Base-by-base conservation (phyloP, 1,140 invertebrate species). In the Neodiprion lecontei region DNA sequence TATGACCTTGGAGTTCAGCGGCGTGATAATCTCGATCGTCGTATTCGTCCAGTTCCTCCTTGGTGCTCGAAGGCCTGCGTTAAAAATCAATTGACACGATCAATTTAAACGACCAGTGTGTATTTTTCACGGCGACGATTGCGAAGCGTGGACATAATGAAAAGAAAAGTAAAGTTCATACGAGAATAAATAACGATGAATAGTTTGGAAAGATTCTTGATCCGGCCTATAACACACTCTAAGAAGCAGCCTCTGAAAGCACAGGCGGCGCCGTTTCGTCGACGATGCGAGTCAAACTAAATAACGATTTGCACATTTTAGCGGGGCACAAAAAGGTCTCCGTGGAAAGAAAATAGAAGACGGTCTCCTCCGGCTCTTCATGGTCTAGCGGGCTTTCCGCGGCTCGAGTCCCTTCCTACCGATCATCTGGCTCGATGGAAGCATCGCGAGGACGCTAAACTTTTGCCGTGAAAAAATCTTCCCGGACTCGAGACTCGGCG, bases 11-110 rank as follows among this genome's bases (percentile, higher is more conserved):
- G 70, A 79, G 79, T 79, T 88, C 87, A 4, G 87, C 87, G 40
- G 85, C 85, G 50, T 81, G 77, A 75, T 87, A 88, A 77, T 89
- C 87, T 21, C 80, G 83, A 79, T 87, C 86, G 47, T 72, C 76
- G 75, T 86, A 81, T 66, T 87, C 83, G 67, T 88, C 88, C 79
- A 85, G 83, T 50, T 80, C 61, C 76, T 88, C 86, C 47, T 75
- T 78, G 48, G 86, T 89, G 67, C 85, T 88, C 48, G 88, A 89
- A 17, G 89, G 89, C 75, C 89, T 89, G 81, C 53, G 53, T 12
- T 5, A 61, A 61, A 61, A 61, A 61, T 61, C n/a, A 61, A 17
- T 61, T 61, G 11, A 61, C 53, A 17, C 17, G 53, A 61, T 61
- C 4, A 17, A 61, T 3, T 40, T 40, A 3, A 40, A 40, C 2